These are phyloP conservation scores for Hypselothyrea guttata DNA, from an alignment of 2,888 invertebrate species.

Conservation along the genomic window DNA sequence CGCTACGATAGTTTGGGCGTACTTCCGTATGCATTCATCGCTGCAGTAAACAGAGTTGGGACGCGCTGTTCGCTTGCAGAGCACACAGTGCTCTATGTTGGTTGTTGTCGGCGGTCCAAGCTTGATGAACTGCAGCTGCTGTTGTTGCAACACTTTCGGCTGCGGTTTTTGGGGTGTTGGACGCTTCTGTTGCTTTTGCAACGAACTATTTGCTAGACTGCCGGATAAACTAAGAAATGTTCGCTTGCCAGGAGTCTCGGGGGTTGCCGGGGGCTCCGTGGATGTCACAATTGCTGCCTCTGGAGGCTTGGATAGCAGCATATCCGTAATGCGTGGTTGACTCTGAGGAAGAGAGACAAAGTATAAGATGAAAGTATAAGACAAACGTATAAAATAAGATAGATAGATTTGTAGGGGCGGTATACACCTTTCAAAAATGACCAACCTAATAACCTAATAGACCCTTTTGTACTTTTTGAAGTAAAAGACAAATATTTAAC, in stretches of 20 bases:
- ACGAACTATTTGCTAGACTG: neutral
- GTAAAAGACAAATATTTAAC: neutral
- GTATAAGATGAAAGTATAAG: neutral
- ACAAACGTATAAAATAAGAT: too few relatives aligned
- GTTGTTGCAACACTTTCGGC: slow-evolving; percentile 50
- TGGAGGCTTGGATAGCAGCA: slow-evolving; percentile 35
- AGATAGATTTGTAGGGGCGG: too few relatives aligned
- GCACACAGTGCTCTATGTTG: too few relatives aligned
- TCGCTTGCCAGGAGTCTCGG: too few relatives aligned
- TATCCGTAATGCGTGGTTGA: slow-evolving; percentile 66
- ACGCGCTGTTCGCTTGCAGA: slow-evolving; percentile 89
- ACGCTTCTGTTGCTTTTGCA: slow-evolving; percentile 20
- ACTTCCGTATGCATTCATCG: slow-evolving; percentile 92
- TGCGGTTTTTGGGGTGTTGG: slow-evolving; percentile 16
- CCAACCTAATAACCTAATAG: too few relatives aligned
- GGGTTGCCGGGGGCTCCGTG: too few relatives aligned
- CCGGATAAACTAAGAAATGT: slow-evolving; percentile 2
- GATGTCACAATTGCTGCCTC: neutral
- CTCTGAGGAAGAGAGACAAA: slow-evolving; percentile 23
- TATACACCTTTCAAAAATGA: too few relatives aligned
- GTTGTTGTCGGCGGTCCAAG: slow-evolving; percentile 27
- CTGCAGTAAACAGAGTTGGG: slow-evolving; percentile 94
- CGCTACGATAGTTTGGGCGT: slow-evolving; percentile 87
- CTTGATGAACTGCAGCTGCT: slow-evolving; percentile 65
- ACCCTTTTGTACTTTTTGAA: too few relatives aligned